phyloP scores from a whole-genome alignment of 2,888 invertebrate species.

The Dione vanillae region DNA sequence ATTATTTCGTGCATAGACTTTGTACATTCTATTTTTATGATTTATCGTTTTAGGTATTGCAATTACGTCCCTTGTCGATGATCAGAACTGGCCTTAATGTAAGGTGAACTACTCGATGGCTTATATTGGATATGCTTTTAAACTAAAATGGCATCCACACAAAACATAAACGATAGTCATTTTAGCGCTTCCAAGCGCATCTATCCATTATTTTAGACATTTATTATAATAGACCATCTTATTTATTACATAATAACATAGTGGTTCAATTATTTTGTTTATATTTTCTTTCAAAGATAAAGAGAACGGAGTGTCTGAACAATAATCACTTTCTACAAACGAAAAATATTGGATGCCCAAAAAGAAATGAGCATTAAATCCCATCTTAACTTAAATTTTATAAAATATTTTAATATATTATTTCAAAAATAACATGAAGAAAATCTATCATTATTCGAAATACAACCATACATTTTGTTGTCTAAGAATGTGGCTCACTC shows the following conservation, averaged over 20 bases:
- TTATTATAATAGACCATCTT: conserved; percentile 14
- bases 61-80: conserved; percentile 10
- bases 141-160: conserved; percentile 3
- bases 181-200: conserved; percentile 6
- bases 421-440: no score
- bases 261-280: neutral
- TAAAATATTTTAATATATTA: no score
- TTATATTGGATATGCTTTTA: conserved; percentile 2
- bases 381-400: no score
- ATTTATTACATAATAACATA: conserved; percentile 1
- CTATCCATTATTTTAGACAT: conserved; percentile 7
- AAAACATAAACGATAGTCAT: conserved; percentile 15
- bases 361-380: no score
- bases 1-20: neutral
- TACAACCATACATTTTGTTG: no score
- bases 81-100: conserved; percentile 18
- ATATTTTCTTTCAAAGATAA: neutral
- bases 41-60: conserved; percentile 6
- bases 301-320: no score
- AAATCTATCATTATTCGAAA: no score
- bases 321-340: no score
- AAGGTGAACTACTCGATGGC: conserved; percentile 13
- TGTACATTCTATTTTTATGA: conserved; percentile 1
- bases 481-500: no score
- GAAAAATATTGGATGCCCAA: no score